A percentile compares a stretch with the other conserved stretches of the same genome.
Conservation (phyloP, 2,797 vertebrate species). For the Aythya fuligula region DNA sequence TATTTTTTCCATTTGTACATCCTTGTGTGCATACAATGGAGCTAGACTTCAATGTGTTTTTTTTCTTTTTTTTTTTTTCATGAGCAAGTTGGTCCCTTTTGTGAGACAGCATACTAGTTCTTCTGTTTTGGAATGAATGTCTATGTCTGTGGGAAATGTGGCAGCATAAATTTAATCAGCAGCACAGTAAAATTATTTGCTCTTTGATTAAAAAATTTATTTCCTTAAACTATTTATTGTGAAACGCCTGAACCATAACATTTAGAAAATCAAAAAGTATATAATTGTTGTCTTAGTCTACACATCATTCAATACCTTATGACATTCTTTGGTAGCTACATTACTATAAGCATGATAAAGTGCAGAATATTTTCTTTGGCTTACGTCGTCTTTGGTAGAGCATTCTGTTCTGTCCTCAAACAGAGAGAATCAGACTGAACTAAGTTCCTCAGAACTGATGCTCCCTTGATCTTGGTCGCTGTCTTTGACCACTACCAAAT, state of each 20-base stretch:
- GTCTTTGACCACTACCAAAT: constrained; percentile 76
- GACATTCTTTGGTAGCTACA: background rate
- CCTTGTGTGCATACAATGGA: background rate
- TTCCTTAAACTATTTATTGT: background rate
- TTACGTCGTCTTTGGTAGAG: constrained; percentile 31
- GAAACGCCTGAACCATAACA: background rate
- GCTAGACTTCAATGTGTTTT: background rate
- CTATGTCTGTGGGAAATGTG: background rate
- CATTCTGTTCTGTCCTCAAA: constrained; percentile 47
- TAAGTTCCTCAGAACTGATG: constrained; percentile 32
- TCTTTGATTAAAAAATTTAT: background rate
- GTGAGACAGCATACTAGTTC: background rate
- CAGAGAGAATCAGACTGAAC: background rate
- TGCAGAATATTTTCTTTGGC: constrained; percentile 51
- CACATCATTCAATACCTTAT: background rate
- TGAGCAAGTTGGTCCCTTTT: fast-evolving
- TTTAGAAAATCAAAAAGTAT: background rate
- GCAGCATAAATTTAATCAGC: background rate
- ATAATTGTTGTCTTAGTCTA: background rate
- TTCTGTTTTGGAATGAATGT: background rate
- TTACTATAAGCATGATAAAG: background rate
- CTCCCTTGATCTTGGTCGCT: background rate
- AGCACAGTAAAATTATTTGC: background rate
- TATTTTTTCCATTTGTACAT: background rate
- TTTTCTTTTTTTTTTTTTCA: background rate